These are phyloP conservation scores for Dasyprocta punctata DNA, from an alignment of 2,113 vertebrate genomes.

Conservation along the genomic window DNA sequence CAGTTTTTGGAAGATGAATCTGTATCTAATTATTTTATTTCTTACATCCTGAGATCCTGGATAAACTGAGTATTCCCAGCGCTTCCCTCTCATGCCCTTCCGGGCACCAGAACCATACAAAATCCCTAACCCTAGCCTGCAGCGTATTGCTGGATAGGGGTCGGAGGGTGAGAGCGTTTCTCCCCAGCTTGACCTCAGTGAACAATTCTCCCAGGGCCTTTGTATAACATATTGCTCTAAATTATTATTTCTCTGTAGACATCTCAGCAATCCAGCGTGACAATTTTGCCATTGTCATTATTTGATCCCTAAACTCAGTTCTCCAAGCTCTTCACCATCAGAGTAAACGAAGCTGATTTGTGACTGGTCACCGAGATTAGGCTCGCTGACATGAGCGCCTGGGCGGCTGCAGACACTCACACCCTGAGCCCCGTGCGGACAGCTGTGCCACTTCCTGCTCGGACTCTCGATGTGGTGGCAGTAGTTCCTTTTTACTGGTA, in stretches of 20 bases:
- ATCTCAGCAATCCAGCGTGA: background rate
- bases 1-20: background rate
- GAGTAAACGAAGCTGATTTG: background rate
- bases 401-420: background rate
- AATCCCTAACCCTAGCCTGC: background rate
- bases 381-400: background rate
- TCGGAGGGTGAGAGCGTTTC: background rate
- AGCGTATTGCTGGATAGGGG: background rate
- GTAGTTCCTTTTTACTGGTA: constrained; percentile 54
- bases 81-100: background rate
- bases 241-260: background rate
- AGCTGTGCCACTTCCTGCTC: background rate
- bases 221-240: background rate
- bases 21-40: background rate
- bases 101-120: background rate
- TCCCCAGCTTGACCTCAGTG: background rate
- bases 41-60: background rate
- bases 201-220: background rate
- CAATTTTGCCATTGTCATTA: background rate
- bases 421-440: background rate
- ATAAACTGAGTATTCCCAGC: background rate
- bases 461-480: background rate
- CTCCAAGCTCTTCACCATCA: constrained; percentile 6
- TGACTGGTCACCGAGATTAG: background rate
- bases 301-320: background rate